phyloP scores from a whole-genome alignment of 2,797 vertebrate genomes.

The Crypturellus tataupa region DNA sequence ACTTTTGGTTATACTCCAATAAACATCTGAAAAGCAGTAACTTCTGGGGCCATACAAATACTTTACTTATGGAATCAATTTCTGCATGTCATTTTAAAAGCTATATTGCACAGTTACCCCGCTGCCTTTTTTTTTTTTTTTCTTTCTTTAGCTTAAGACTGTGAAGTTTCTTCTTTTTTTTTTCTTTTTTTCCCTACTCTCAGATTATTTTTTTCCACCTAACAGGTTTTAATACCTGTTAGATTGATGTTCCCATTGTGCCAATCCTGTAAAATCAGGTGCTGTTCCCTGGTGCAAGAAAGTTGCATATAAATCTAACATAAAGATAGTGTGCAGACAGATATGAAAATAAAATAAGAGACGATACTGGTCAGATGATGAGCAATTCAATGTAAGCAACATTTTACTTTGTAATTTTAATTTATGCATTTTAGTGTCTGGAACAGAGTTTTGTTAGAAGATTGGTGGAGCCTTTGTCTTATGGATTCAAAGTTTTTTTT shows the following conservation, averaged over 20 bases:
- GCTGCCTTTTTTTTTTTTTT: not conserved
- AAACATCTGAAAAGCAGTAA: not conserved
- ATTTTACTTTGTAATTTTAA: not conserved
- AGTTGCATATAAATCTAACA: not conserved
- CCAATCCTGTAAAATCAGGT: not conserved
- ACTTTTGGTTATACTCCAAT: not conserved
- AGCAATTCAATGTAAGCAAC: accelerated
- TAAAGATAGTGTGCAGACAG: not conserved
- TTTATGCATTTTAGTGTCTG: not conserved
- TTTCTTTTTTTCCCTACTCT: not conserved
- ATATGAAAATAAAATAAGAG: not conserved
- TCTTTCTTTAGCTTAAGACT: not conserved
- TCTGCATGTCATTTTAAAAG: not conserved
- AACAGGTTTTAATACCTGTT: not conserved
- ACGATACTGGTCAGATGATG: not conserved
- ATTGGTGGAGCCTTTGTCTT: accelerated
- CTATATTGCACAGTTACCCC: not conserved
- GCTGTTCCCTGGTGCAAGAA: not conserved
- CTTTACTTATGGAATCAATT: not conserved
- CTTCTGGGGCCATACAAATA: not conserved
- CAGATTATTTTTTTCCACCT: not conserved
- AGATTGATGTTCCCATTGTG: not conserved
- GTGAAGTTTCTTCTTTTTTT: not conserved
- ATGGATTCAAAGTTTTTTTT: not conserved
- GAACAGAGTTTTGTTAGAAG: not conserved